These are phyloP conservation scores for Arctia plantaginis DNA, from an alignment of 2,888 invertebrate species.

Conservation along the genomic window DNA sequence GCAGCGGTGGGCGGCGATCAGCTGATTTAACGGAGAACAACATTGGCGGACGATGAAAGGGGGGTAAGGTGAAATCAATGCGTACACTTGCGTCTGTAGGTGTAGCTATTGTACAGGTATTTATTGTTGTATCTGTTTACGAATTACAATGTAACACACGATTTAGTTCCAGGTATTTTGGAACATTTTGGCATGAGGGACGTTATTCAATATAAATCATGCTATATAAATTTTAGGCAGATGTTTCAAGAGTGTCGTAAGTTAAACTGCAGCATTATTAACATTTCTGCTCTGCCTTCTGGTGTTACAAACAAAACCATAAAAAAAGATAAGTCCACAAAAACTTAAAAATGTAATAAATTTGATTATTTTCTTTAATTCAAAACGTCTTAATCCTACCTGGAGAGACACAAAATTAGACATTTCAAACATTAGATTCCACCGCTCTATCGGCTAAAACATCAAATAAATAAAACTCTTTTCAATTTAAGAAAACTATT, in stretches of 20 bases:
- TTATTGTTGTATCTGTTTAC: constrained; percentile 10
- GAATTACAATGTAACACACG: background rate
- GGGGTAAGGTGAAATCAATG: constrained; percentile 20
- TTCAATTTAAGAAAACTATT: too few relatives aligned
- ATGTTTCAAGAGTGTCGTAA: background rate
- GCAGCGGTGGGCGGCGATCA: constrained; percentile 47
- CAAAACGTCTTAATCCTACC: too few relatives aligned
- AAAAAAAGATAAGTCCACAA: background rate
- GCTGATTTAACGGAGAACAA: constrained; percentile 43
- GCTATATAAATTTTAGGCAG: background rate
- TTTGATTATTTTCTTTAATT: too few relatives aligned
- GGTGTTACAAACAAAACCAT: background rate
- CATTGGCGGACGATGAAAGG: constrained; percentile 16
- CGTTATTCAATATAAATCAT: background rate
- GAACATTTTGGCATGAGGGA: background rate
- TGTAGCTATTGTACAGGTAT: background rate
- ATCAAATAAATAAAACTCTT: too few relatives aligned
- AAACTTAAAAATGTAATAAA: background rate
- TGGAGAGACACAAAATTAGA: too few relatives aligned
- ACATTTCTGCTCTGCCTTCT: background rate
- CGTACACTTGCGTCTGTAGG: constrained; percentile 1
- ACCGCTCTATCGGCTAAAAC: too few relatives aligned
- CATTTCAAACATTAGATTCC: too few relatives aligned
- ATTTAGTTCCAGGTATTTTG: background rate
- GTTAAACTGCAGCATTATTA: background rate